Conservation (phyloP, 2,888 invertebrate species). For the Drosophila birchii region DNA sequence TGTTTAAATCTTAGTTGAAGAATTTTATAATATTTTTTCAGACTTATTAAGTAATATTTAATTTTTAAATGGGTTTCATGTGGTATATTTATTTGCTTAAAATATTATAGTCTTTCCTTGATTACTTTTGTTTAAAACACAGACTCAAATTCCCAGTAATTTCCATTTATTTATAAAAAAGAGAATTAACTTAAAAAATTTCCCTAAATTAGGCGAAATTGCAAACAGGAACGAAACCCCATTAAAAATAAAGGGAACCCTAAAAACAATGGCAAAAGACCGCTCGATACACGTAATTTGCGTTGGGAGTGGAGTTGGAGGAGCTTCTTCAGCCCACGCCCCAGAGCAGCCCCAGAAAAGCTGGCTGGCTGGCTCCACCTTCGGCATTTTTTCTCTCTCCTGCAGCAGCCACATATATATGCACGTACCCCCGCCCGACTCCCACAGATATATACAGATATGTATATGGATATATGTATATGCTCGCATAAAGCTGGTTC, state of each 20-base stretch:
- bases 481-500: slow-evolving; percentile 56
- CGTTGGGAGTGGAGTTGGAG: slow-evolving; percentile 21
- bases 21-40: not conserved
- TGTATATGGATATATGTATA: slow-evolving; percentile 47
- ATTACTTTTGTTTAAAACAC: too few species aligned
- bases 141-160: too few species aligned
- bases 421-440: slow-evolving; percentile 1
- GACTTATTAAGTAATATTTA: not conserved
- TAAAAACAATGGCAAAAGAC: slow-evolving; percentile 26
- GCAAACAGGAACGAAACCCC: not conserved
- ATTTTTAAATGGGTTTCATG: not conserved
- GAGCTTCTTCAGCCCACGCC: slow-evolving; percentile 66
- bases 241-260: not conserved
- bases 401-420: slow-evolving; percentile 54
- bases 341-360: slow-evolving; percentile 53
- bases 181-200: not conserved
- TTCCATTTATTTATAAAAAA: too few species aligned
- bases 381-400: slow-evolving; percentile 47
- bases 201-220: not conserved
- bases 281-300: slow-evolving; percentile 30
- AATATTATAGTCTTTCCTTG: not conserved
- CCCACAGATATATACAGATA: slow-evolving; percentile 16
- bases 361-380: slow-evolving; percentile 74
- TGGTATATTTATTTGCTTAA: not conserved
- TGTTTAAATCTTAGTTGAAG: rapidly evolving